Conservation (phyloP, 2,888 invertebrate genomes). For the Noctua janthina region DNA sequence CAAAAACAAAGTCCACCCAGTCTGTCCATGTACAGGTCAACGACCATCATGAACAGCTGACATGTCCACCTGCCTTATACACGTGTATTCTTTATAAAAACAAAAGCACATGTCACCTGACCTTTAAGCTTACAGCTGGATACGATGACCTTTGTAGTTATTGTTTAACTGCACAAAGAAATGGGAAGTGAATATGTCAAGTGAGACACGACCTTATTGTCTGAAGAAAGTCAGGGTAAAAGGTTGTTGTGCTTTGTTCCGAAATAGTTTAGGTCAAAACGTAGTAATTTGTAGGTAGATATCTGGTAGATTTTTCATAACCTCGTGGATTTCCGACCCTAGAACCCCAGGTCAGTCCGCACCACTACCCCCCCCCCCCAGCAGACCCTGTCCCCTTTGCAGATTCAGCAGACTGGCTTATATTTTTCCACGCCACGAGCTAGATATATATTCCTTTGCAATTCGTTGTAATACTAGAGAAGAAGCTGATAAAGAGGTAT, state of each 20-base stretch:
- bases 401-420: neutral
- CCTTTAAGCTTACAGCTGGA: conserved; percentile 20
- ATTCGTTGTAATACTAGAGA: neutral
- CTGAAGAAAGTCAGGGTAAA: conserved; percentile 8
- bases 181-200: conserved; percentile 27
- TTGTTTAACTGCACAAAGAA: conserved; percentile 46
- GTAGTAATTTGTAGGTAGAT: neutral
- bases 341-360: neutral
- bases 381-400: no score
- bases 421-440: neutral
- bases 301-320: neutral
- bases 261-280: neutral
- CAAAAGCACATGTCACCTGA: neutral
- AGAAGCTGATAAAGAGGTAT: neutral
- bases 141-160: conserved; percentile 34
- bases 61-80: neutral
- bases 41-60: conserved; percentile 2
- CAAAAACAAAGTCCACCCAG: neutral
- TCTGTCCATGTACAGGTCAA: neutral
- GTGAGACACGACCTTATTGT: conserved; percentile 18
- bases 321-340: neutral
- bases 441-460: neutral
- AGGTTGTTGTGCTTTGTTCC: neutral
- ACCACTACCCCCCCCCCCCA: no score
- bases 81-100: conserved; percentile 2